phyloP scores from a whole-genome alignment of 2,888 invertebrate species.

The Eucera pruinosa region DNA sequence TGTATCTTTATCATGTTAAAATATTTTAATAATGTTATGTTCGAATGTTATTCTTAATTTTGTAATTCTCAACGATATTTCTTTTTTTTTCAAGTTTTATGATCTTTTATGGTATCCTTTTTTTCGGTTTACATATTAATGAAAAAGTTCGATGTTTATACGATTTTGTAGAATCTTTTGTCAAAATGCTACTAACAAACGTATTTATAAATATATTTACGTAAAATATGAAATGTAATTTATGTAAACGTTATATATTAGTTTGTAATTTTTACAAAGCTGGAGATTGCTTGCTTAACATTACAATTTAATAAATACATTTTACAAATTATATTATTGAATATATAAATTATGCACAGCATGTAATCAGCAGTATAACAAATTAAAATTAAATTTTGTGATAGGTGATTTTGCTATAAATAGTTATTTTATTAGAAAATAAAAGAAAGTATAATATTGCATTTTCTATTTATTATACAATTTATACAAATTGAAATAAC shows the following conservation, averaged over 20 bases:
- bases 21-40: conserved; percentile 3
- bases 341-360: not conserved
- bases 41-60: not conserved
- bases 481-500: not conserved
- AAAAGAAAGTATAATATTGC: not conserved
- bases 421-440: not conserved
- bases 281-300: not conserved
- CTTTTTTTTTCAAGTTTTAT: too few species aligned
- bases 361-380: not conserved
- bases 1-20: conserved; percentile 4
- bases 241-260: too few species aligned
- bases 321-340: not conserved
- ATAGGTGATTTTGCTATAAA: not conserved
- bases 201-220: not conserved
- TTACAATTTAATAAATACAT: not conserved
- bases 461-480: not conserved
- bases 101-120: not conserved
- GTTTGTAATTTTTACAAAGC: not conserved
- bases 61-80: too few species aligned
- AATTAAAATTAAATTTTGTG: not conserved
- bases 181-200: not conserved
- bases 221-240: too few species aligned
- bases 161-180: conserved; percentile 3
- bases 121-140: conserved; percentile 15
- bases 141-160: conserved; percentile 5